Base-by-base conservation (phyloP, 2,113 vertebrate genomes). In the Urocynchramus pylzowi region DNA sequence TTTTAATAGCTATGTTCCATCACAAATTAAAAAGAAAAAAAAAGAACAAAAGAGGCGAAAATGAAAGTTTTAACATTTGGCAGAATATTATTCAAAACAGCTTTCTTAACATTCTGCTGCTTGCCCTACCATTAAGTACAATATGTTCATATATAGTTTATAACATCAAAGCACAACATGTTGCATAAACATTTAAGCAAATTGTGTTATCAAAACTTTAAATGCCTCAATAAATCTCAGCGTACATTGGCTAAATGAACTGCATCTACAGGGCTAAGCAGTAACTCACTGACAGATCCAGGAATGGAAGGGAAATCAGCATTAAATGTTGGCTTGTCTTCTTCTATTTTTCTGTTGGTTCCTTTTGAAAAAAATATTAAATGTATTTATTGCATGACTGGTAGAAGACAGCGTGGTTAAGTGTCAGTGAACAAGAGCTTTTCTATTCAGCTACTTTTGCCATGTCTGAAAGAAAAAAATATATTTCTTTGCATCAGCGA, bases 61-160 rank as follows among this genome's bases (percentile, higher is more conserved):
- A 84, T 70, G 2, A 63, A 88, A 67, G 6, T 79, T 94, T 70
- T 83, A 96, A 73, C 45, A 77, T 80, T 96, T 94, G 93, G 75
- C 79, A 94, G 89, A 92, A 33, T 59, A 90, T 59, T 93, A 86
- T 57, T 81, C 27, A 63, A 92, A 96, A 92, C 79, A 95, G 65
- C 69, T 91, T 96, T 96, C 71, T 90, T 67, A 86, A 70, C 85
- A 86, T 95, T 84, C 59, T 94, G 82, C 68, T 94, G 44, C 64
- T 93, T 96, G 85, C 60, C 90, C 63, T 90, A 69, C 13, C n/a
- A 84, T 95, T 89, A 93, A 92, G 79, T 70, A 92, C 89, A 95
- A 91, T 94, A 96, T 90, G 83, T 88, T 95, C 81, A 81, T 84
- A 74, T 84, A 35, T 60, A 74, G 83, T 88, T 95, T 77, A 42